Evolutionary conservation across 1,140 invertebrate species (phyloP), one percentile per base, ranked within the genome.

Genomic region (Polypedilum vanderplanki): DNA sequence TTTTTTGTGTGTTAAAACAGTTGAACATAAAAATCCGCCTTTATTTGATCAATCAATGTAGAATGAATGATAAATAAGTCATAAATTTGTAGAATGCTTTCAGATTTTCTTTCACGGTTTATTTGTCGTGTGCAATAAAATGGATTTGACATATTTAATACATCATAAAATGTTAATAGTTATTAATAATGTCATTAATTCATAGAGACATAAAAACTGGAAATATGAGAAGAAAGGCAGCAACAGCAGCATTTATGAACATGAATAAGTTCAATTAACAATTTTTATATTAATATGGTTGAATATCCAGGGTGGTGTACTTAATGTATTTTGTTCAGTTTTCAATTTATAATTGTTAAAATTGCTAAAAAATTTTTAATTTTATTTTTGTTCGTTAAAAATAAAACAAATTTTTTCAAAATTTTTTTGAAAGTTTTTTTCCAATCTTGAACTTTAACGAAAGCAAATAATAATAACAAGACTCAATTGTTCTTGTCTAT

Each of bases 111-210:
- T 57, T 57, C 46, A 57, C 46, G 46, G 46, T 57, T 15, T 57
- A 57, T 57, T 57, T 57, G 46, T 33, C 46, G n/a, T 57, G n/a
- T 18, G 65, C 20, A 70, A 70, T 70, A 70, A 57, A 70, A 70
- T 70, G 65, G 17, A 70, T 70, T 70, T 70, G 65, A 70, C 65
- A 70, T 70, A 22, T 70, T 70, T 70, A 70, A 70, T 70, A 70
- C 65, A 70, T 70, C 65, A 70, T 70, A 70, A 70, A 70, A 70
- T 22, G 65, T 70, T 70, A 70, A 70, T 20, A 7, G 65, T 70
- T 70, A 70, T 70, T 70, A 70, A 70, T 70, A 70, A 70, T 70
- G 65, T 70, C 17, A 70, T 70, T 70, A 70, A 70, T 70, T 70
- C 17, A 70, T 70, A 20, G 65, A 18, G 17, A 22, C 65, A 20